Evolutionary conservation across 92 coral and sea anemone genomes (phyloP).

Genomic region (Pocillopora grandis): DNA sequence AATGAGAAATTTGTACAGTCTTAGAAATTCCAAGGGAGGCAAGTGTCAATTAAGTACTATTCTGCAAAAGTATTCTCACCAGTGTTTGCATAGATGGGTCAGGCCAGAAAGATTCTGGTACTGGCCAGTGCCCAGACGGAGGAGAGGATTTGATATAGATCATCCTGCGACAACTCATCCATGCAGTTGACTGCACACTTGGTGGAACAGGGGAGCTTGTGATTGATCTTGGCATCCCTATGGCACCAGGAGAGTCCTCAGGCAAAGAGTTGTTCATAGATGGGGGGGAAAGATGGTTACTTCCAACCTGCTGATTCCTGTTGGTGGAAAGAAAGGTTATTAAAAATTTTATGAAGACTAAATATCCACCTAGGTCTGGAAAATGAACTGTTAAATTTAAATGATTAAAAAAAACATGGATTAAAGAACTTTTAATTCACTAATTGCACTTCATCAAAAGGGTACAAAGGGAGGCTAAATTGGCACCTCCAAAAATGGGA

Average conservation of each 20-base stretch:
- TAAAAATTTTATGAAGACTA: not conserved
- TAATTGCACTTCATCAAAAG: too few species aligned
- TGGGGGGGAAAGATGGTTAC: slow-evolving; percentile 33
- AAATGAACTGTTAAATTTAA: not conserved
- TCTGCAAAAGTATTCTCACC: slow-evolving; percentile 48
- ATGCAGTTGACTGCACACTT: slow-evolving; percentile 74
- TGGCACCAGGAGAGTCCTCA: slow-evolving; percentile 55
- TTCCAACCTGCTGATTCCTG: slow-evolving; percentile 31
- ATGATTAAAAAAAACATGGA: too few species aligned
- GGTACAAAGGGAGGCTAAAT: too few species aligned
- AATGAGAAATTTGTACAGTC: too few species aligned
- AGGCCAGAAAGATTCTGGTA: slow-evolving; percentile 98
- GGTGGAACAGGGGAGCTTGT: slow-evolving; percentile 92
- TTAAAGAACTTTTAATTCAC: too few species aligned
- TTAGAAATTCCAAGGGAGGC: too few species aligned
- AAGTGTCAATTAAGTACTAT: not conserved
- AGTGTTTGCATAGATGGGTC: slow-evolving; percentile 80
- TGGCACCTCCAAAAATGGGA: too few species aligned
- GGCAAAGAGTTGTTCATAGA: slow-evolving; percentile 38
- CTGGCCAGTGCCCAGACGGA: slow-evolving; percentile 97
- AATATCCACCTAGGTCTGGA: not conserved
- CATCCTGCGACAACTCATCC: slow-evolving; percentile 97
- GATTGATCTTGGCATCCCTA: slow-evolving; percentile 72
- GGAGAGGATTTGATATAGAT: slow-evolving; percentile 89
- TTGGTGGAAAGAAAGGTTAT: not conserved